Evolutionary conservation across 2,888 invertebrate genomes (phyloP).

Genomic region (Yponomeuta cagnagella): DNA sequence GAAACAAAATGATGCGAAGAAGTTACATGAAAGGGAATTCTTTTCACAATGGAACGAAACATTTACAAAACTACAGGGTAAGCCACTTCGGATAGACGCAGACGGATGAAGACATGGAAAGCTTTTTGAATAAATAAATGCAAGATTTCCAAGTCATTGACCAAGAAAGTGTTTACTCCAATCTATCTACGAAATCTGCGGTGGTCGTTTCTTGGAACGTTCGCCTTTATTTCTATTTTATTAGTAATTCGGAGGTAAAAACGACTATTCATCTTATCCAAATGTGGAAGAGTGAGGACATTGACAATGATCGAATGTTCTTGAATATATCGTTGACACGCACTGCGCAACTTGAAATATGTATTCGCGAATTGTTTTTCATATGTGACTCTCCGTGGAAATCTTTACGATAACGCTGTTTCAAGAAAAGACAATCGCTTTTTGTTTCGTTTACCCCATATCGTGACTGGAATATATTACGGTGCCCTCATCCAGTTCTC

Average conservation of each 20-base stretch:
- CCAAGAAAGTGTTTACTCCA: background rate
- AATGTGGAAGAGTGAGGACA: constrained; percentile 12
- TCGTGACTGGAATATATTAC: constrained; percentile 33
- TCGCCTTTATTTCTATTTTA: background rate
- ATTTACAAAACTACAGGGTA: background rate
- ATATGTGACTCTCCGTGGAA: constrained; percentile 38
- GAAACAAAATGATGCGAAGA: constrained; percentile 13
- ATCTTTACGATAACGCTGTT: constrained; percentile 48
- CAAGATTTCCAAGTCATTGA: background rate
- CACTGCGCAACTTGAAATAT: constrained; percentile 36
- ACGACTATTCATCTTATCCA: constrained; percentile 14
- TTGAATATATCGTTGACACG: constrained; percentile 33
- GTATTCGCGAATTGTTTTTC: constrained; percentile 27
- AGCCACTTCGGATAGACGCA: background rate
- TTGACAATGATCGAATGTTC: constrained; percentile 28
- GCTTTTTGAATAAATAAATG: background rate
- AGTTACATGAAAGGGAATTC: constrained; percentile 7
- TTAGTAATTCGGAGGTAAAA: background rate
- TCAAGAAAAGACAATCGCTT: constrained; percentile 34
- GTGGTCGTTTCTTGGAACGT: background rate
- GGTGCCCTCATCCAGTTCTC: background rate
- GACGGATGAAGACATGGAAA: background rate
- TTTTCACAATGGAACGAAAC: background rate
- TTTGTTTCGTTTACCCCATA: constrained; percentile 30
- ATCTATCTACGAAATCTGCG: background rate